phyloP scores from a whole-genome alignment of 2,797 vertebrate species.

The Spea hammondii region DNA sequence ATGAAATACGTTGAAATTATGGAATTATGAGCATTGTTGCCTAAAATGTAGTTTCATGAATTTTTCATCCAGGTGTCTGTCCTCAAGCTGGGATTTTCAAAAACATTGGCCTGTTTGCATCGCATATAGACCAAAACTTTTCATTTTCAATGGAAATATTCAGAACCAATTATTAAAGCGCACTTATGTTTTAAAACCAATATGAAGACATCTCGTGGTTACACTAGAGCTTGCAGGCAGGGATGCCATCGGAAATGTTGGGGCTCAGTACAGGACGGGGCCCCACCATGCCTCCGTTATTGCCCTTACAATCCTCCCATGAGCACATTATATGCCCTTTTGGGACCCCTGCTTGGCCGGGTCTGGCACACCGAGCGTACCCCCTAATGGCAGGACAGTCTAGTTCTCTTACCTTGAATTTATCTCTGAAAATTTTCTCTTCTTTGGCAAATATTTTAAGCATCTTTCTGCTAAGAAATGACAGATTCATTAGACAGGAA shows the following conservation, averaged over 20 bases:
- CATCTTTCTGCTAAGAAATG: slow-evolving; percentile 62
- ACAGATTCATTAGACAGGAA: background rate
- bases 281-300: background rate
- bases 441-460: slow-evolving; percentile 63
- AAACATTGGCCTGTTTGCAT: no score
- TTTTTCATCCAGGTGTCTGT: no score
- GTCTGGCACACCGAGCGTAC: background rate
- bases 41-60: no score
- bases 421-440: slow-evolving; percentile 69
- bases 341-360: background rate
- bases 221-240: no score
- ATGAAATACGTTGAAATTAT: no score
- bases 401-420: slow-evolving; percentile 62
- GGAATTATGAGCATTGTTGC: no score
- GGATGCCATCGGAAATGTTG: background rate
- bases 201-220: no score
- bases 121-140: no score
- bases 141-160: no score
- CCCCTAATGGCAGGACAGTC: background rate
- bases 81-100: no score
- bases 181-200: no score
- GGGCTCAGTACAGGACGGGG: background rate
- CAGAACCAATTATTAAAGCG: no score
- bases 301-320: background rate
- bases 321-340: background rate